Percentiles rank a stretch among this genome's conserved stretches.
phyloP scores from a whole-genome alignment of 1,140 invertebrate genomes.

The Magallana angulata region DNA sequence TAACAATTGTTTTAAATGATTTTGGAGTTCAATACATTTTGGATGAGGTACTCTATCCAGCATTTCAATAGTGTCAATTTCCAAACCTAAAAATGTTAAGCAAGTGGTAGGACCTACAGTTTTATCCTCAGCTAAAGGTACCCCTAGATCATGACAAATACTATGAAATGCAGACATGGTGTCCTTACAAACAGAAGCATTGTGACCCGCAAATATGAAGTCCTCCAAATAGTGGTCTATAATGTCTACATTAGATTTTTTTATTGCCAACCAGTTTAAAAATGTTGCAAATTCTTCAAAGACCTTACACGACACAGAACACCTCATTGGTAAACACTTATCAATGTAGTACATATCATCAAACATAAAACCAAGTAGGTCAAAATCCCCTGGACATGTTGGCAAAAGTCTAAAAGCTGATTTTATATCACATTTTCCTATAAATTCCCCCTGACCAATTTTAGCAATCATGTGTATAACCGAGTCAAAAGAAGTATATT shows the following conservation, averaged over 20 bases:
- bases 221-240: background rate
- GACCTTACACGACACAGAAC: no score
- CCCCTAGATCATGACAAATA: background rate
- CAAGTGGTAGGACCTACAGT: background rate
- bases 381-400: conserved; percentile 47
- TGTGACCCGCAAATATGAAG: conserved; percentile 32
- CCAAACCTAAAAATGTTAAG: background rate
- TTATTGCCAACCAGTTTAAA: conserved; percentile 44
- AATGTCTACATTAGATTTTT: background rate
- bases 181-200: background rate
- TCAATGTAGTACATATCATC: no score
- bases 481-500: background rate
- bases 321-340: no score
- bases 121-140: no score
- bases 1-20: background rate
- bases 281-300: conserved; percentile 52
- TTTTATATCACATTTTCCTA: background rate
- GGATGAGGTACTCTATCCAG: background rate
- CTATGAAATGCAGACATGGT: background rate
- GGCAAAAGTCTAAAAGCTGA: conserved; percentile 22
- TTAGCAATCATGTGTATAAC: background rate
- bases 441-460: conserved; percentile 22
- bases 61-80: background rate
- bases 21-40: background rate
- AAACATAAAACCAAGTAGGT: background rate